Base-by-base conservation (phyloP, 2,888 invertebrate species). In the Bombylius major region DNA sequence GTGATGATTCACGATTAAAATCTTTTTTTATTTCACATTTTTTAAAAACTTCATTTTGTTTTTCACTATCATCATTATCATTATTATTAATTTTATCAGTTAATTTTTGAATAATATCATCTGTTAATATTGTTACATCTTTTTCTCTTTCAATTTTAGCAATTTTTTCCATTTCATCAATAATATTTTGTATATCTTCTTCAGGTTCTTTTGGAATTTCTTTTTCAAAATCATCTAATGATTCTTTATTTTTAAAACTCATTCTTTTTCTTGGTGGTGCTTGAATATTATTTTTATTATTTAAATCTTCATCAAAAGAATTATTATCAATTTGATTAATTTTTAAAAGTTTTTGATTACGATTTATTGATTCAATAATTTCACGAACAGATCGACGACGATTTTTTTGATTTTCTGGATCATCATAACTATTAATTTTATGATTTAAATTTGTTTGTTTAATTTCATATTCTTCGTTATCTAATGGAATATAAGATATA, bases 291-390 rank as follows among this genome's bases (percentile, higher is more conserved):
- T 12, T 11, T 32, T 32, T 33, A 46, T 46, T 14, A 36, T 47
- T 52, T 23, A 23, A 23, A 23, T 23, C 23, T 23, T 23, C 23
- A 23, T 23, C 23, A 23, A 23, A 2, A 23, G 23, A 23, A 23
- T 23, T 23, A 23, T 23, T 23, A 2, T 23, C 23, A 23, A 62
- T 59, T 49, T 61, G 62, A 51, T 70, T 68, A 23, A 70, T 68
- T 56, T 70, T 69, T 32, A 74, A 62, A 12, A 73, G 58, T 52
- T 66, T 64, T 61, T 74, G 73, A 60, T 68, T 72, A 47, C 70
- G 66, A 62, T 72, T 74, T 9, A 74, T 74, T 9, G 74, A 73
- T 55, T 73, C 75, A 53, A 75, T 75, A 32, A 73, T 72, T 54
- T 65, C 64, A 50, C 61, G 62, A 39, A 65, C 64, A 3, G 64